Percentiles rank a stretch among this genome's conserved stretches.
Conservation (phyloP, 1,140 invertebrate genomes). For the Neodiprion fabricii region DNA sequence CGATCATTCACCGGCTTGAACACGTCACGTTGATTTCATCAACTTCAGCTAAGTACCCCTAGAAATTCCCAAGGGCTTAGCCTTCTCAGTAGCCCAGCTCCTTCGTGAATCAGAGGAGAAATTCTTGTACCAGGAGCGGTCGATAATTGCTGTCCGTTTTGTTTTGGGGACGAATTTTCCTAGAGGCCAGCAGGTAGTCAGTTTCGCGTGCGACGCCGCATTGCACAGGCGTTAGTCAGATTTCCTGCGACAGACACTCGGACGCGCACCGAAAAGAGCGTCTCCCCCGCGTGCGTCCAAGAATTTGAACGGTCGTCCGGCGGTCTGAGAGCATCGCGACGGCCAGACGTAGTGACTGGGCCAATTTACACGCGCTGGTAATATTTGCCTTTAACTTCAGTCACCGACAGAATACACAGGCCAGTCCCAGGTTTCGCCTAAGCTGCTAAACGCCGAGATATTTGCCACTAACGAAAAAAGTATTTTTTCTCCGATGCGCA, state of each 20-base stretch:
- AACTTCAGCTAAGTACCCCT: no score
- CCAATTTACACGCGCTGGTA: constrained; percentile 6
- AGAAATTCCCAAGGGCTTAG: background rate
- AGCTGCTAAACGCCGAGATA: background rate
- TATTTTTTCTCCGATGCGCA: background rate
- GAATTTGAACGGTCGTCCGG: constrained; percentile 3
- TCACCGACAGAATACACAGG: background rate
- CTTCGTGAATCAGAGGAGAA: background rate
- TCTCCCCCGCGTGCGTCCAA: background rate
- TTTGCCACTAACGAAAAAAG: background rate
- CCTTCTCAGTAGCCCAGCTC: background rate
- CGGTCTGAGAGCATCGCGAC: constrained; percentile 4
- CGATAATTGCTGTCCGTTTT: background rate
- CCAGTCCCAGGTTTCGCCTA: background rate
- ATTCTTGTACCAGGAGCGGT: background rate
- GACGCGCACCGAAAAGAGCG: background rate
- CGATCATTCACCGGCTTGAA: no score
- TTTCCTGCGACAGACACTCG: background rate
- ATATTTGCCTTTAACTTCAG: constrained; percentile 2
- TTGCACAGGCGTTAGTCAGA: constrained; percentile 2
- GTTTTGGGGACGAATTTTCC: background rate
- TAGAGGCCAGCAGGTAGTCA: background rate
- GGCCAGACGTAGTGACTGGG: constrained; percentile 6
- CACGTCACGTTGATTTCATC: no score
- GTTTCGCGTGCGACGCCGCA: constrained; percentile 1